Conservation (phyloP, 37 sponge, comb jelly and placozoan species). For the Mnemiopsis leidyi region DNA sequence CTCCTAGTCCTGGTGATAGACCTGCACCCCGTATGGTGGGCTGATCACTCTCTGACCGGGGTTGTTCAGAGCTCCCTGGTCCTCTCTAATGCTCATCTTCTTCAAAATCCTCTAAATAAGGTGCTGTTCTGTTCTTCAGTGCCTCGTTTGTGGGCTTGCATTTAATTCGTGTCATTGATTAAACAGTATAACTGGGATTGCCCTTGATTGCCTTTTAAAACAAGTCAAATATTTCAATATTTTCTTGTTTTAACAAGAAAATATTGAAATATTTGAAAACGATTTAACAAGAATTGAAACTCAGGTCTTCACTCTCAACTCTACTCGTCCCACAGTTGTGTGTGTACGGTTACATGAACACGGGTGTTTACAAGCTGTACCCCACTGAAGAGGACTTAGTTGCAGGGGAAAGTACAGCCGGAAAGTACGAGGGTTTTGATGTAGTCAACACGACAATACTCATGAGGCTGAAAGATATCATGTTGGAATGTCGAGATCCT, state of each 20-base stretch:
- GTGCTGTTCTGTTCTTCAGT: not conserved
- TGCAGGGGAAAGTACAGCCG: not conserved
- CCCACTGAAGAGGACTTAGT: not conserved
- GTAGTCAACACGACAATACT: constrained; percentile 28
- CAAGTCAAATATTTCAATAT: no score
- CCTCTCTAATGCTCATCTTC: constrained; percentile 19
- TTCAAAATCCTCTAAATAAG: constrained; percentile 42
- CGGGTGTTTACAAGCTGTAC: constrained; percentile 59
- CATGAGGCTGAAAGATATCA: constrained; percentile 11
- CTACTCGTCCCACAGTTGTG: not conserved
- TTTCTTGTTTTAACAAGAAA: no score
- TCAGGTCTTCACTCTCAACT: no score
- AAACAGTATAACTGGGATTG: no score
- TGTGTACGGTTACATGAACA: constrained; percentile 63
- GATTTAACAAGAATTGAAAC: no score
- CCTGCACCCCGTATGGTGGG: constrained; percentile 65
- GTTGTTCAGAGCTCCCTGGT: constrained; percentile 24
- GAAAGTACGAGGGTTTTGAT: constrained; percentile 60
- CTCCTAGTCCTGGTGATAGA: constrained; percentile 3
- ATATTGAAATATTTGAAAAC: no score
- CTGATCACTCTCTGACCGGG: constrained; percentile 29
- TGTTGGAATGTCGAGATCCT: constrained; percentile 29
- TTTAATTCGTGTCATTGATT: no score
- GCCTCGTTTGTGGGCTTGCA: no score
- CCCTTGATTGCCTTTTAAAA: no score